Evolutionary conservation across 2,113 vertebrate species (phyloP), one percentile per base, ranked within the genome.

Genomic region (Alosa alosa): DNA sequence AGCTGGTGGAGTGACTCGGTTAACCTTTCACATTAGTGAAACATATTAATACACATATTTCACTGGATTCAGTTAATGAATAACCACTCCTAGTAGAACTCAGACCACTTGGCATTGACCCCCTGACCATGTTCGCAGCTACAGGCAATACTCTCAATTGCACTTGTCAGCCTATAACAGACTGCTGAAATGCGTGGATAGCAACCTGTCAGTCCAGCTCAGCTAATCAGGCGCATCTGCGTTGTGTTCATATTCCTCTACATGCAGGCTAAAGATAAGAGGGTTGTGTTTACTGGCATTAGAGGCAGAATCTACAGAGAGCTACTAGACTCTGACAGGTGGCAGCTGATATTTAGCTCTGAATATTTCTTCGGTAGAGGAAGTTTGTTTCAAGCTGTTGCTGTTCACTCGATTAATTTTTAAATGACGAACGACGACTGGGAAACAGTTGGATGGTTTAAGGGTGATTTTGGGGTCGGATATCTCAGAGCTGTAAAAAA

Each of bases 171-270:
- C 68, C 68, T 75, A 36, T 36, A 10, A 75, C n/a, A 3, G 68
- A 15, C 68, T 3, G 72, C 72, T 4, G 20, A 13, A 36, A 75
- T 6, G 31, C 68, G 25, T 17, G 72, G 13, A 15, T 84, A 52
- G 75, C 60, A 86, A 84, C 85, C 41, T 39, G 85, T 85, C 60
- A 6, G 82, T 87, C 84, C 52, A n/a, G 89, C 86, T 82, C 10
- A 50, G 50, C 86, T 86, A 82, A 83, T 81, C 60, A 52, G 75
- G 9, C 31, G 86, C 82, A 86, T 82, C 6, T 22, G n/a, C 55
- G 82, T 50, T 75, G 36, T 25, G 31, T 82, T 39, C 9, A 41
- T 1, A 86, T 83, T 83, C 44, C 20, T 86, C 52, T 87, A 75
- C n/a, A 88, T 31, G 60, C 75, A 44, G 22, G 15, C 47, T 46